Evolutionary conservation across 2,888 invertebrate species (phyloP).

Genomic region (Carcina quercana): DNA sequence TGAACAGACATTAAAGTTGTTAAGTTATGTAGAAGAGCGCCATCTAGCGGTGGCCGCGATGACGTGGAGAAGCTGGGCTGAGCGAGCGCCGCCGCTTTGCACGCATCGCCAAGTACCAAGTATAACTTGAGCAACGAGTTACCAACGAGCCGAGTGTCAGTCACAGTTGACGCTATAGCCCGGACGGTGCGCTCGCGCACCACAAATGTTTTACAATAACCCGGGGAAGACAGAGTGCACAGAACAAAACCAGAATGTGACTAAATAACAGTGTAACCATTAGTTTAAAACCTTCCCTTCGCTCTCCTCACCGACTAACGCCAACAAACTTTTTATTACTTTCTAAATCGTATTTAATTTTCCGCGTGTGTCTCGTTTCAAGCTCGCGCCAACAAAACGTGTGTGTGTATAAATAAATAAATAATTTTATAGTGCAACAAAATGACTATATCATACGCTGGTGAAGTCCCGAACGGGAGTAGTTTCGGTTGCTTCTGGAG

Average conservation of each 20-base stretch:
- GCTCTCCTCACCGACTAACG: constrained; percentile 48
- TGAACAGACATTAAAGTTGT: too few species aligned
- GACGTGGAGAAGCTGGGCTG: constrained; percentile 15
- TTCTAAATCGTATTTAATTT: constrained; percentile 70
- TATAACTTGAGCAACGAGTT: constrained; percentile 40
- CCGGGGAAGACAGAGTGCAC: constrained; percentile 49
- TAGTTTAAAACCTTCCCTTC: constrained; percentile 49
- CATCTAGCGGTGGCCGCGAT: constrained; percentile 24
- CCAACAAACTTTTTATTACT: constrained; percentile 59
- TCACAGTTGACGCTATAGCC: constrained; percentile 44
- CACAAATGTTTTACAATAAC: constrained; percentile 33
- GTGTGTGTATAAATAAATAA: constrained; percentile 67
- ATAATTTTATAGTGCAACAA: constrained; percentile 46
- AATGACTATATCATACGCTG: constrained; percentile 94
- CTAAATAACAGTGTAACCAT: constrained; percentile 47
- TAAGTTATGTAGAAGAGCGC: constrained; percentile 16
- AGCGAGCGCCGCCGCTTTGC: constrained; percentile 20
- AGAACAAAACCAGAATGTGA: constrained; percentile 67
- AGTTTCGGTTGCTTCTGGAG: constrained; percentile 95
- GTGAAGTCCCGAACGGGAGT: constrained; percentile 93
- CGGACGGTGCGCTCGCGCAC: constrained; percentile 46
- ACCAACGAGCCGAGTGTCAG: constrained; percentile 40
- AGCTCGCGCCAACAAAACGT: constrained; percentile 61
- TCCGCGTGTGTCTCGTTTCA: constrained; percentile 62
- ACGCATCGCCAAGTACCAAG: constrained; percentile 39